Percentiles rank a stretch among this genome's conserved stretches.
Evolutionary conservation across 2,888 invertebrate genomes (phyloP).

Genomic region (Bruchidius siliquastri): DNA sequence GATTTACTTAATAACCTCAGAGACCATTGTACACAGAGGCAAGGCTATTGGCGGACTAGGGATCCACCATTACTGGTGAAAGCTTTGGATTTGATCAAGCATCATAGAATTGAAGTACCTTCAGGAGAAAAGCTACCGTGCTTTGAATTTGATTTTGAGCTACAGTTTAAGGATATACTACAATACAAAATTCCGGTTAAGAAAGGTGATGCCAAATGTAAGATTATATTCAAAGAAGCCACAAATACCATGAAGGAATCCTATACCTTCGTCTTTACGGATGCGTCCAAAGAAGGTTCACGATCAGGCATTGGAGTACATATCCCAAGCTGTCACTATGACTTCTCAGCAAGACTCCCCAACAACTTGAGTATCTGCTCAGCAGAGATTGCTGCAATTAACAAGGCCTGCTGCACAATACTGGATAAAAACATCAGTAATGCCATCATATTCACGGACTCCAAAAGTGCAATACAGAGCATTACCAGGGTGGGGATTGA

Average conservation of each 20-base stretch:
- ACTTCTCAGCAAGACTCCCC: slow-evolving; percentile 6
- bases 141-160: not conserved
- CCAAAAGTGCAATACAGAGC: slow-evolving; percentile 1
- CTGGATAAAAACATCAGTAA: slow-evolving; percentile 1
- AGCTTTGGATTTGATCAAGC: too few species aligned
- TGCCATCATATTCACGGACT: slow-evolving; percentile 4
- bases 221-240: too few species aligned
- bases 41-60: too few species aligned
- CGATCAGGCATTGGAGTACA: slow-evolving; percentile 6
- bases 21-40: too few species aligned
- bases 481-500: not conserved
- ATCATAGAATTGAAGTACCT: not conserved
- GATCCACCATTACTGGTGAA: not conserved
- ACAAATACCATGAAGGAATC: too few species aligned
- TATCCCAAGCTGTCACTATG: slow-evolving; percentile 6
- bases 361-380: slow-evolving; percentile 5
- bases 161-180: slow-evolving; percentile 1
- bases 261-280: too few species aligned
- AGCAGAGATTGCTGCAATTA: slow-evolving; percentile 11
- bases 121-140: not conserved
- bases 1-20: too few species aligned
- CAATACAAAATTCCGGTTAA: not conserved
- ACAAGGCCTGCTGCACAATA: not conserved
- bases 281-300: too few species aligned
- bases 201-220: too few species aligned